A percentile compares a stretch with the other conserved stretches of the same genome.
phyloP scores from a whole-genome alignment of 2,113 vertebrate species.

The Syrmaticus mikado region DNA sequence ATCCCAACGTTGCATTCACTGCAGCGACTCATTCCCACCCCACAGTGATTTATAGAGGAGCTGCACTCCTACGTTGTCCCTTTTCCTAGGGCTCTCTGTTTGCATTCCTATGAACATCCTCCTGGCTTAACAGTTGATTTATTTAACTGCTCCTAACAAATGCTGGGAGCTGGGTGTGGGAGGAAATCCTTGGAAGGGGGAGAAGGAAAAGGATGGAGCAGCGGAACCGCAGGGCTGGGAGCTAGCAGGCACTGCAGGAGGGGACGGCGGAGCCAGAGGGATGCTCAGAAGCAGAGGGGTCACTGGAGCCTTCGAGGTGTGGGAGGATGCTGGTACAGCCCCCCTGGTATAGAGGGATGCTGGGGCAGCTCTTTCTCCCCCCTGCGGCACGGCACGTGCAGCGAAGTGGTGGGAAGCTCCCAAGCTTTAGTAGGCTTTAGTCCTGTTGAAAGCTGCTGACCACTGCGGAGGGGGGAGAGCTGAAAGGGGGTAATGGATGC shows the following conservation, averaged over 20 bases:
- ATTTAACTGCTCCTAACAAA: background rate
- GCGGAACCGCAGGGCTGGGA: background rate
- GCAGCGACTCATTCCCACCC: background rate
- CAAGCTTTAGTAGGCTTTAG: constrained; percentile 58
- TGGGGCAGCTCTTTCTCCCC: background rate
- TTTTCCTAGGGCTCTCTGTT: background rate
- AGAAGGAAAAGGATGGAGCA: constrained; percentile 45
- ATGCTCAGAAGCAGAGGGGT: background rate
- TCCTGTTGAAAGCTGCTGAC: constrained; percentile 66
- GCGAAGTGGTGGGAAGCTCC: background rate
- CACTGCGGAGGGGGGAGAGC: background rate
- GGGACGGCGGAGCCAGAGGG: background rate
- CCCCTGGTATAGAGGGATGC: background rate
- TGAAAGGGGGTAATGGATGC: background rate
- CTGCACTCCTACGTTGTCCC: background rate
- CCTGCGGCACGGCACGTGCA: background rate
- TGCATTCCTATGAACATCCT: background rate
- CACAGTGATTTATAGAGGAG: accelerated
- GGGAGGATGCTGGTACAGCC: background rate
- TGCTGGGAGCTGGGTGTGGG: constrained; percentile 20
- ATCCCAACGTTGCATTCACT: background rate
- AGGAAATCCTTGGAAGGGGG: constrained; percentile 9
- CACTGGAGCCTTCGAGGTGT: background rate
- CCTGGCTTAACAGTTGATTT: background rate
- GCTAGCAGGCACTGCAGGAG: background rate